Conservation (phyloP, 2,888 invertebrate species). For the Exocentrus adspersus region DNA sequence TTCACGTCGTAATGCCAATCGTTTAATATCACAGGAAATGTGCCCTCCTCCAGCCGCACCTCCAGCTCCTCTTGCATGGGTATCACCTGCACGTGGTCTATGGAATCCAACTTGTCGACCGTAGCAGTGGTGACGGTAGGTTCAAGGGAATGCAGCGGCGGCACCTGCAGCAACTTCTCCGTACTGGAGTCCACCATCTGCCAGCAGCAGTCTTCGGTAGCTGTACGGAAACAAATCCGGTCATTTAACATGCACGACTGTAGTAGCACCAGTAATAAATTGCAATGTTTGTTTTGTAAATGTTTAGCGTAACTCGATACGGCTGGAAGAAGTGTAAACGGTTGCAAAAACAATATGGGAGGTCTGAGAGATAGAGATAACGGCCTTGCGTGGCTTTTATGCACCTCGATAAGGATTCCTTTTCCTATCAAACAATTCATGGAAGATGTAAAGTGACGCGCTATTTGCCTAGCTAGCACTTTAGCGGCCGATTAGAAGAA, state of each 20-base stretch:
- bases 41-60: constrained; percentile 66
- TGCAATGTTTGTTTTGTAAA: constrained; percentile 24
- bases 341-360: constrained; percentile 15
- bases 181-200: constrained; percentile 65
- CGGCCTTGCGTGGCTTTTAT: not conserved
- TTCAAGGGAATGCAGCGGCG: constrained; percentile 61
- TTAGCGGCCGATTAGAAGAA: no score
- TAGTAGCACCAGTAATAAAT: constrained; percentile 14
- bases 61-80: constrained; percentile 71
- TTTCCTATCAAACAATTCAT: not conserved
- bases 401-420: not conserved
- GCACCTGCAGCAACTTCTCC: constrained; percentile 63
- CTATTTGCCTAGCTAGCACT: no score
- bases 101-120: constrained; percentile 1
- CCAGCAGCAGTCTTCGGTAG: constrained; percentile 62
- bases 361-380: constrained; percentile 17
- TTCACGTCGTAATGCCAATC: constrained; percentile 64
- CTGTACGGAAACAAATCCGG: constrained; percentile 45
- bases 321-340: constrained; percentile 18
- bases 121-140: constrained; percentile 38
- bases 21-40: constrained; percentile 63
- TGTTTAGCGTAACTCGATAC: constrained; percentile 23
- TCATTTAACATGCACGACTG: constrained; percentile 40
- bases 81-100: constrained; percentile 63
- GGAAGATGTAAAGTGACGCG: not conserved